Evolutionary conservation across 2,888 invertebrate species (phyloP).

Genomic region (Ophion ventricosus): DNA sequence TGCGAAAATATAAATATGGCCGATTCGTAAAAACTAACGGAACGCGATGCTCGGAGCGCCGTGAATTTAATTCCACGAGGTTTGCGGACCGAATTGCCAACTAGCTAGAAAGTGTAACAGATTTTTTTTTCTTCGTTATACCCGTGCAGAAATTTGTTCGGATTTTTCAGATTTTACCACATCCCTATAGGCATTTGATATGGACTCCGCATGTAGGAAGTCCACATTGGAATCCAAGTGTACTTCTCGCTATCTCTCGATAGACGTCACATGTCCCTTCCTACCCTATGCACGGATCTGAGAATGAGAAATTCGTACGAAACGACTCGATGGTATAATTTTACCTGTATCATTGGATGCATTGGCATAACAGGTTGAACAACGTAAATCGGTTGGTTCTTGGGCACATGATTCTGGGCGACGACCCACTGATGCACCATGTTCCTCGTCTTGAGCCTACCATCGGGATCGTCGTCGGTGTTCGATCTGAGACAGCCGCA

Average conservation of each 20-base stretch:
- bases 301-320: background rate
- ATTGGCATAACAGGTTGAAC: slow-evolving; percentile 80
- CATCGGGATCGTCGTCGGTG: slow-evolving; percentile 70
- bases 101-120: slow-evolving; percentile 26
- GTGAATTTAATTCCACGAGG: background rate
- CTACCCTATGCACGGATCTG: no score
- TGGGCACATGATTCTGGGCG: slow-evolving; percentile 79
- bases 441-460: slow-evolving; percentile 79
- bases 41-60: background rate
- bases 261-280: no score
- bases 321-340: background rate
- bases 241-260: no score
- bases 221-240: no score
- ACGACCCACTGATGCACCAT: slow-evolving; percentile 82
- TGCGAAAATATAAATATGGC: slow-evolving; percentile 20
- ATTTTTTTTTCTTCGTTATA: background rate
- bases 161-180: no score
- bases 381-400: slow-evolving; percentile 80
- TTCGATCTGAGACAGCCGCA: slow-evolving; percentile 78
- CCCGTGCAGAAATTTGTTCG: no score
- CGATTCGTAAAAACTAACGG: slow-evolving; percentile 3
- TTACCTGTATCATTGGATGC: slow-evolving; percentile 81
- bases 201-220: no score
- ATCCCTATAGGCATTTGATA: no score
- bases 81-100: slow-evolving; percentile 19